Base-by-base conservation (phyloP, 2,797 vertebrate genomes). In the Acrossocheilus fasciatus region DNA sequence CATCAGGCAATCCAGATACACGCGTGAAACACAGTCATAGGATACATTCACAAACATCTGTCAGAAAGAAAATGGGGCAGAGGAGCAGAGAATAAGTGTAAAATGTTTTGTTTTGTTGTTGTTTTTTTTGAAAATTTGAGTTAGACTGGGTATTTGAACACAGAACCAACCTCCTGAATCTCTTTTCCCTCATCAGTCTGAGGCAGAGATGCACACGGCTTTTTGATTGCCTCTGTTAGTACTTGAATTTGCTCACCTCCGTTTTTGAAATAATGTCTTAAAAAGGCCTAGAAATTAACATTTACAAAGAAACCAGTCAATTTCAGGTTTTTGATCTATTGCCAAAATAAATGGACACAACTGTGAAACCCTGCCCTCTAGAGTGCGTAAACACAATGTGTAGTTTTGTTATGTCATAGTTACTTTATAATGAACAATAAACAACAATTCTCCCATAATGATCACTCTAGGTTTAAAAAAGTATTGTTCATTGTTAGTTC, bases 1-100 rank as follows among this genome's bases (percentile, higher is more conserved):
- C 72, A 91, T 54, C 26, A 96, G 90, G 82, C 86, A 85, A 75
- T 86, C 74, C 14, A 94, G 4, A 86, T 96, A 95, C 73, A 81
- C 15, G 0, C 47, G 72, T 18, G 47, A 34, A 2, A 94, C 87
- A 45, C 86, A 23, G 69, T 86, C 23, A 36, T 86, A 84, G 14
- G 77, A 73, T 34, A 41, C 20, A 36, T 84, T 87, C 66, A 81
- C 81, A 41, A 89, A 79, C n/a, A 84, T 80, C 91, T 92, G 36
- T 66, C 26, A 73, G 3, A 80, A 87, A 79, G 30, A 14, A 84
- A 45, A 84, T 54, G 20, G 14, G 17, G 30, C 50, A 79, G 57
- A 62, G 2, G 4, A 2, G 43, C 34, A 26, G 11, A 74, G 17
- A 43, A 26, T 86, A 41, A 18, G n/a, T 7, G 6, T 41, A 4